Percentiles rank a stretch among this genome's conserved stretches.
phyloP scores from a whole-genome alignment of 2,113 vertebrate genomes.

The Seriola rivoliana region DNA sequence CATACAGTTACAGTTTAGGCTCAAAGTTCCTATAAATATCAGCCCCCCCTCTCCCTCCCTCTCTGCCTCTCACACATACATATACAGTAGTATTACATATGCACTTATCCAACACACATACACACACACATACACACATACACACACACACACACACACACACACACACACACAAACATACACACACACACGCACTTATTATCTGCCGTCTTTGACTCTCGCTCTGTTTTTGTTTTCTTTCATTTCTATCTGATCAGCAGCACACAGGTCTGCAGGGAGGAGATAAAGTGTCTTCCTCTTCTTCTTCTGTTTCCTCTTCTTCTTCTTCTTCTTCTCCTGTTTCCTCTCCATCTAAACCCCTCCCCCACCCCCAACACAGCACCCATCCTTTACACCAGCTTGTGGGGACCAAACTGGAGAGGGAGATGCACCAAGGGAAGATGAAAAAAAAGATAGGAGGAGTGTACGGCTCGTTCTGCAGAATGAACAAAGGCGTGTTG shows the following conservation, averaged over 20 bases:
- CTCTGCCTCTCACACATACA: conserved; percentile 20
- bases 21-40: conserved; percentile 52
- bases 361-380: conserved; percentile 14
- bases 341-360: conserved; percentile 11
- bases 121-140: conserved; percentile 15
- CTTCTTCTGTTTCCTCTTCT: conserved; percentile 21
- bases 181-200: conserved; percentile 18
- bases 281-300: conserved; percentile 59
- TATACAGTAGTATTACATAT: conserved; percentile 1
- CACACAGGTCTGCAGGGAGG: conserved; percentile 55
- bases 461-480: conserved; percentile 31
- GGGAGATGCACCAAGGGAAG: conserved; percentile 25
- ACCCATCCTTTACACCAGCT: conserved; percentile 45
- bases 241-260: conserved; percentile 55
- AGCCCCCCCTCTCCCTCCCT: not conserved
- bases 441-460: conserved; percentile 43
- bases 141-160: conserved; percentile 8
- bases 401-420: conserved; percentile 42
- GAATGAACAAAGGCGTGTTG: conserved; percentile 42
- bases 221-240: conserved; percentile 33
- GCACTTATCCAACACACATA: conserved; percentile 16
- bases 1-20: conserved; percentile 45
- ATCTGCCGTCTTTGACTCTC: conserved; percentile 35
- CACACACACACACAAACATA: conserved; percentile 14
- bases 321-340: conserved; percentile 31